Evolutionary conservation across 2,797 vertebrate genomes (phyloP).

Genomic region (Netta rufina): DNA sequence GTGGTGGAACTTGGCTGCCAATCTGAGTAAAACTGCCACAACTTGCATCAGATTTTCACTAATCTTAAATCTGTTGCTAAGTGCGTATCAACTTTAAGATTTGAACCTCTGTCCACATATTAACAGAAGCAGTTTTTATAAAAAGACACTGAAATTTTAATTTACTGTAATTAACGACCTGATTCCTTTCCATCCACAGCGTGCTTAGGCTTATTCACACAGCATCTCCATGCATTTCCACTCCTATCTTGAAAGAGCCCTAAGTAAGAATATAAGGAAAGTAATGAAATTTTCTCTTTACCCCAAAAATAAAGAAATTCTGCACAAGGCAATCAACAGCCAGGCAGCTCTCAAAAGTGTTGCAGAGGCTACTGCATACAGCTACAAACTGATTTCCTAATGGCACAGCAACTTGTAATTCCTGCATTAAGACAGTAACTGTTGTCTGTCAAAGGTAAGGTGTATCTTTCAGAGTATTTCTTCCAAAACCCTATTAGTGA

Average conservation of each 20-base stretch:
- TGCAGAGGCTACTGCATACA: neutral
- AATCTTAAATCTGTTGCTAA: neutral
- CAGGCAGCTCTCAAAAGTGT: neutral
- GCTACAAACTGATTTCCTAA: neutral
- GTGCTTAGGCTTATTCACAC: too few relatives aligned
- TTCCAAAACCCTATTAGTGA: neutral
- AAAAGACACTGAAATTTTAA: neutral
- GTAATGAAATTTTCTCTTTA: neutral
- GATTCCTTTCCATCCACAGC: neutral
- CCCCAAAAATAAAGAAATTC: neutral
- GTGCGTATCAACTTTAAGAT: neutral
- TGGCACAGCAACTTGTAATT: neutral
- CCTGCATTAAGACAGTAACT: neutral
- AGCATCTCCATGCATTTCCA: neutral
- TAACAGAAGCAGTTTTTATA: neutral
- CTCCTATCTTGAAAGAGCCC: neutral
- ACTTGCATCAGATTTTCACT: neutral
- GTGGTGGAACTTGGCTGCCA: too few relatives aligned
- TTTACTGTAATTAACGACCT: neutral
- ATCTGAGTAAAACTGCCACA: too few relatives aligned
- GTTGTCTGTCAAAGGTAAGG: neutral
- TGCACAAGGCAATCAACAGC: neutral
- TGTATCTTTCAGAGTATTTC: neutral
- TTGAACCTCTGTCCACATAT: fast-evolving
- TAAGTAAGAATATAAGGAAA: neutral